Percentiles rank a stretch among this genome's conserved stretches.
phyloP scores from a whole-genome alignment of 2,888 invertebrate species.

The Acronicta alni region DNA sequence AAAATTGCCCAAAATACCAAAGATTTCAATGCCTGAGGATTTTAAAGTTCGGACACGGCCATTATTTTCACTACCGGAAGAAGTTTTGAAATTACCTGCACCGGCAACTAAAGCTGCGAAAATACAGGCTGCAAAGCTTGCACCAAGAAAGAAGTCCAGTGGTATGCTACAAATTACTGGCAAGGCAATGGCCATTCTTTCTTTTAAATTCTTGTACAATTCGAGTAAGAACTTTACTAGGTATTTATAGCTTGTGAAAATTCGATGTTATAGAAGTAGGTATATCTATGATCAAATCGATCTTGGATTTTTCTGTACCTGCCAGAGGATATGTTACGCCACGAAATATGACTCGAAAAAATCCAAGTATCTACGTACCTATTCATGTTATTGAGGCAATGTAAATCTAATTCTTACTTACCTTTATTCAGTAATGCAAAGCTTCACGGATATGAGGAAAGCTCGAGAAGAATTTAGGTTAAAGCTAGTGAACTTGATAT shows the following conservation, averaged over 20 bases:
- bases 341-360: no score
- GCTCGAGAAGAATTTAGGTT: constrained; percentile 95
- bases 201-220: no score
- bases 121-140: constrained; percentile 37
- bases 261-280: no score
- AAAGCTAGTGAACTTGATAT: constrained; percentile 93
- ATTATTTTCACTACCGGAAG: constrained; percentile 90
- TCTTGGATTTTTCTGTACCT: no score
- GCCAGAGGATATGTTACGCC: no score
- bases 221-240: no score
- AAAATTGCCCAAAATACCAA: constrained; percentile 87
- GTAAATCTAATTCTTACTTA: neutral
- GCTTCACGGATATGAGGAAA: constrained; percentile 91
- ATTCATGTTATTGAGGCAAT: no score
- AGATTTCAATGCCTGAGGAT: constrained; percentile 87
- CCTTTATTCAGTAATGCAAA: constrained; percentile 87
- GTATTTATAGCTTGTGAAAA: no score
- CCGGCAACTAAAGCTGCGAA: constrained; percentile 73
- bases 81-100: constrained; percentile 87
- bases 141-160: constrained; percentile 67
- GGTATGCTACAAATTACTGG: constrained; percentile 60
- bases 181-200: no score
- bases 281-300: no score
- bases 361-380: no score
- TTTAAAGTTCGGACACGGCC: constrained; percentile 89